Evolutionary conservation across 2,113 vertebrate genomes (phyloP), one percentile per base, ranked within the genome.

Genomic region (Hoplias malabaricus): DNA sequence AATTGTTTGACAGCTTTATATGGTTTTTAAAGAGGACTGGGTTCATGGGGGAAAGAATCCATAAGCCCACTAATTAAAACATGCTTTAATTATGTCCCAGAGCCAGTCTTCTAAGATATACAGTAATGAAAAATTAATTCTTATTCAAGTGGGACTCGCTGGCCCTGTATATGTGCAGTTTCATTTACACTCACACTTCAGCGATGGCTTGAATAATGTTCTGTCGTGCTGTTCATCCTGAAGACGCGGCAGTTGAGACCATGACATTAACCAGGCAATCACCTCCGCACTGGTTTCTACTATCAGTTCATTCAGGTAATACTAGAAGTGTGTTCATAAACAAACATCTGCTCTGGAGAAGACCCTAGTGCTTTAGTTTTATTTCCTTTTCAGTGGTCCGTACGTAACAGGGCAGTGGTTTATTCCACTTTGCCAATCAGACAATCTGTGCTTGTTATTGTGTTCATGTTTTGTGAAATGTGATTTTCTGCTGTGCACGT

Each of bases 21-120:
- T 27, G 54, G 50, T 48, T 83, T 67, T 59, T 67, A 65, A 53
- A 75, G 76, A 6, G 10, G 75, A 79, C 38, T 56, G 69, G 62
- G 59, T 61, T 75, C 72, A 42, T 8, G 62, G 73, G 61, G 48
- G 73, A 77, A 50, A 42, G 76, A 75, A 79, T 54, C 71, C 73
- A 66, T 46, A 54, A 77, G 77, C 53, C 74, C 33, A 36, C 76
- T 84, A 80, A 87, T 84, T 84, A 86, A 76, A 75, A 54, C 75
- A 69, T 62, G 69, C 80, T 68, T 75, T 86, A 87, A 87, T 86
- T 87, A 84, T 87, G 83, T 84, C 83, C 86, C 72, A 65, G 59
- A 85, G 84, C 87, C 59, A 62, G 80, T 89, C 79, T 73, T 81
- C 83, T 56, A 54, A 84, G 67, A 83, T 72, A 48, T 73, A 63